Base-by-base conservation (phyloP, 1,140 invertebrate genomes). In the Archivesica marissinica region DNA sequence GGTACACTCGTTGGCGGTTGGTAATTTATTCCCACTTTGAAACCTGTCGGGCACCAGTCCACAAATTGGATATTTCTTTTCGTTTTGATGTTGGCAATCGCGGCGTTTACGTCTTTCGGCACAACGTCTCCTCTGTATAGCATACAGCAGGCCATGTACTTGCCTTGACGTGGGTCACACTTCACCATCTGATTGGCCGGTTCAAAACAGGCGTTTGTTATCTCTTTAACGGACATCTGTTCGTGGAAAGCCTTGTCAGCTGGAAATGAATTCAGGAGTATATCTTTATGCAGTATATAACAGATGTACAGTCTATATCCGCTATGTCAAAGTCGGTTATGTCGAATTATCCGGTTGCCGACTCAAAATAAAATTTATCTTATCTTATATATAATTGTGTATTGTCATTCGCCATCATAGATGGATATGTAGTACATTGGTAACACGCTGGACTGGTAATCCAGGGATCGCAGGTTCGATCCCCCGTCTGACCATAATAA, bases 141-240 rank as follows among this genome's bases (percentile, higher is more conserved):
- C 85, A 91, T 81, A 81, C 84, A 87, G 23, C 84, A 86, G 0
- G 84, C 84, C 86, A 86, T 81, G 66, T 85, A 87, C 70, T 86
- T 88, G 15, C 87, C 97, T 93, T 97, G 96, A 88, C 97, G 95
- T 9, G 97, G 97, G 93, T 98, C 97, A 93, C 97, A 98, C 93
- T 98, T 98, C n/a, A 98, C 97, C 97, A 98, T 97, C 95, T 97
- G 97, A 94, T 97, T 98, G 88, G 96, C 95, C 35, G 97, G 96
- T 92, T 97, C 97, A 94, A 98, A 98, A 93, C 97, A 97, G 13
- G 96, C 88, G 39, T 91, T 90, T 56, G 92, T 92, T 44, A 98
- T 97, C 93, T 98, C 97, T 39, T 96, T 95, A 11, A 98, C 93
- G 0, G 90, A 89, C 70, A 93, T 66, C 86, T 93, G 92, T 85